Percentiles rank a stretch among this genome's conserved stretches.
phyloP scores from a whole-genome alignment of 2,888 invertebrate species.

The Drosophila borealis region DNA sequence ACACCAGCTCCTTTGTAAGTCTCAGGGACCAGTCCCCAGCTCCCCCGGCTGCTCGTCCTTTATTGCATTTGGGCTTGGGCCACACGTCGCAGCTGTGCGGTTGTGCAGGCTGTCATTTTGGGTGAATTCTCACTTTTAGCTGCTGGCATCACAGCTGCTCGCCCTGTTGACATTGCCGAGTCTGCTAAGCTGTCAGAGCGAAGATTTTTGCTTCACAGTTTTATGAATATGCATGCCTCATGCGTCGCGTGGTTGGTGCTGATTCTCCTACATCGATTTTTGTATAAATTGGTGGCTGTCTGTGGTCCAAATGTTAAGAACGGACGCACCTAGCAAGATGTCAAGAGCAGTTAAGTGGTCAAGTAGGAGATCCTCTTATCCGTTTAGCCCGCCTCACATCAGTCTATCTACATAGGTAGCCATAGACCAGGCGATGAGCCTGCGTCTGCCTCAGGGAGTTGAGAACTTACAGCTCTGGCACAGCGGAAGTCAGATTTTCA shows the following conservation, averaged over 20 bases:
- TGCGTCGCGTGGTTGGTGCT: conserved; percentile 20
- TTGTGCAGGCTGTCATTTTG: conserved; percentile 51
- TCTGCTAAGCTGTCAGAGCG: conserved; percentile 41
- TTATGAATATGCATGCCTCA: conserved; percentile 70
- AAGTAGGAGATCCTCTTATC: conserved; percentile 41
- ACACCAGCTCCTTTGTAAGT: conserved; percentile 43
- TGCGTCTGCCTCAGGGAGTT: not conserved
- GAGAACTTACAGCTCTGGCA: not conserved
- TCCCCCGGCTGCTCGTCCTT: conserved; percentile 5
- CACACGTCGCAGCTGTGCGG: conserved; percentile 34
- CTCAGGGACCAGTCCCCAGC: not conserved
- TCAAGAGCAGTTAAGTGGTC: conserved; percentile 64
- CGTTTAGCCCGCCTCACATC: conserved; percentile 4
- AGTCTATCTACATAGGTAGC: conserved; percentile 7
- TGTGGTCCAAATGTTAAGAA: not conserved
- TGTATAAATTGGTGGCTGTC: conserved; percentile 29
- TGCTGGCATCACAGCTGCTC: conserved; percentile 10
- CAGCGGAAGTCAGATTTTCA: not conserved
- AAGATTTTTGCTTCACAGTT: conserved; percentile 47
- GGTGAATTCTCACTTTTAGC: conserved; percentile 62
- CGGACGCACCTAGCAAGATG: conserved; percentile 40
- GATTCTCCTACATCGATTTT: conserved; percentile 4
- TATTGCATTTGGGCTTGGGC: conserved; percentile 16
- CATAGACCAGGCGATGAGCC: conserved; percentile 6
- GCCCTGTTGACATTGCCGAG: conserved; percentile 18